A percentile compares a stretch with the other conserved stretches of the same genome.
phyloP scores from a whole-genome alignment of 2,797 vertebrate species.

The Intellagama lesueurii region DNA sequence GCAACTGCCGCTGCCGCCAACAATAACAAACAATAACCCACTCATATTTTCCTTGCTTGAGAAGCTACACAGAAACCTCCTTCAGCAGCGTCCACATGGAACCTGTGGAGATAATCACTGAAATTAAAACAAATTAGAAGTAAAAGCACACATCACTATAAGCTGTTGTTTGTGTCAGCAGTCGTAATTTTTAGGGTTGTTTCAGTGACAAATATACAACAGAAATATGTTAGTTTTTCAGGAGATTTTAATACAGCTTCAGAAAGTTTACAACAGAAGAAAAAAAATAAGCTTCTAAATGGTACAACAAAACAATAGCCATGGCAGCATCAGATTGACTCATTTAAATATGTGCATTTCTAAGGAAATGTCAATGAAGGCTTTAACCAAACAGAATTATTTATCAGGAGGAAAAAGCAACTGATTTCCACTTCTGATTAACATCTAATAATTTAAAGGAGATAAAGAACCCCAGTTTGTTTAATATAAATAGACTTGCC shows the following conservation, averaged over 20 bases:
- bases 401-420: background rate
- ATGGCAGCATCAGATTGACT: background rate
- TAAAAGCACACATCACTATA: background rate
- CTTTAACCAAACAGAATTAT: slow-evolving; percentile 40
- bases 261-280: background rate
- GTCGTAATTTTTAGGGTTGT: background rate
- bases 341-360: slow-evolving; percentile 1
- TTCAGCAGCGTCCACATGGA: background rate
- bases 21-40: no score
- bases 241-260: background rate
- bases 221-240: slow-evolving; percentile 5
- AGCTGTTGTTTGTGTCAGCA: background rate
- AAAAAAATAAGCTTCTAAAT: background rate
- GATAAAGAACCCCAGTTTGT: background rate
- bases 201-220: slow-evolving; percentile 8
- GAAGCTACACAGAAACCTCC: background rate
- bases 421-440: background rate
- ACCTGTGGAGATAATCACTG: background rate
- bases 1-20: no score
- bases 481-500: slow-evolving; percentile 6
- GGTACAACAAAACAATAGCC: background rate
- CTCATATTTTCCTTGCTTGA: background rate
- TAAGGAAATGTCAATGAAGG: slow-evolving; percentile 20
- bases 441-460: slow-evolving; percentile 10
- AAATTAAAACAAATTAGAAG: background rate